Evolutionary conservation across 2,113 vertebrate genomes (phyloP).

Genomic region (Brienomyrus longianalis): DNA sequence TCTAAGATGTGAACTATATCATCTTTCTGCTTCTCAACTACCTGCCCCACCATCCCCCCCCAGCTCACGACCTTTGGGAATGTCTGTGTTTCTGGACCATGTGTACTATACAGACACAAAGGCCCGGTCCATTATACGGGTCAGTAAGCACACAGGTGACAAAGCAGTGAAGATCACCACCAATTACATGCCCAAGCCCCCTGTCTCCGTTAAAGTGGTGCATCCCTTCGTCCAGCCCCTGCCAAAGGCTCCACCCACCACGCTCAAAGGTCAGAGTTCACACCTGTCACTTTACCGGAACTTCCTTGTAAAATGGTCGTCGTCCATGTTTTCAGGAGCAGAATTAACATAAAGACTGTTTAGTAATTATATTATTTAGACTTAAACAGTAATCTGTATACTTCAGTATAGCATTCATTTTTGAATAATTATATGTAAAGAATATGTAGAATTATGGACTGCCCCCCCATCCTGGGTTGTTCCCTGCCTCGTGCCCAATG

Average conservation of each 20-base stretch:
- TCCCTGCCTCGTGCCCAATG: too few relatives aligned
- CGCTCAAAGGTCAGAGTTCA: slow-evolving; percentile 40
- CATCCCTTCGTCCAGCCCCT: slow-evolving; percentile 66
- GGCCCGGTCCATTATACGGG: slow-evolving; percentile 61
- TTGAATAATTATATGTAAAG: not conserved
- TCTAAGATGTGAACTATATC: not conserved
- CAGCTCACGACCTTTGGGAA: slow-evolving; percentile 58
- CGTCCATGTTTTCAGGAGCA: not conserved
- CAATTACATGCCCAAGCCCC: slow-evolving; percentile 51
- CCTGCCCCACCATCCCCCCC: not conserved
- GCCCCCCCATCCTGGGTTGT: too few relatives aligned
- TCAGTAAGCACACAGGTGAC: slow-evolving; percentile 74
- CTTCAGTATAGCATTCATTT: not conserved
- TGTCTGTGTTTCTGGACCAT: slow-evolving; percentile 69
- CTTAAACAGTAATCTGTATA: not conserved
- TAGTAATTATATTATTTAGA: not conserved
- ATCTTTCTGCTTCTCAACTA: not conserved
- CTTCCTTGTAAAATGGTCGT: not conserved
- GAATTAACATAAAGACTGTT: not conserved
- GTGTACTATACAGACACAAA: slow-evolving; percentile 71
- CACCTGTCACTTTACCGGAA: not conserved
- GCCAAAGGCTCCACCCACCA: slow-evolving; percentile 20
- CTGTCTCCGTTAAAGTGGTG: slow-evolving; percentile 65
- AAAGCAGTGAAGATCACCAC: slow-evolving; percentile 57
- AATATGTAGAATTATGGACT: not conserved